Percentiles rank a stretch among this genome's conserved stretches.
These are phyloP conservation scores for Sylvilagus bachmani DNA, from an alignment of 2,113 vertebrate genomes.

Conservation along the genomic window DNA sequence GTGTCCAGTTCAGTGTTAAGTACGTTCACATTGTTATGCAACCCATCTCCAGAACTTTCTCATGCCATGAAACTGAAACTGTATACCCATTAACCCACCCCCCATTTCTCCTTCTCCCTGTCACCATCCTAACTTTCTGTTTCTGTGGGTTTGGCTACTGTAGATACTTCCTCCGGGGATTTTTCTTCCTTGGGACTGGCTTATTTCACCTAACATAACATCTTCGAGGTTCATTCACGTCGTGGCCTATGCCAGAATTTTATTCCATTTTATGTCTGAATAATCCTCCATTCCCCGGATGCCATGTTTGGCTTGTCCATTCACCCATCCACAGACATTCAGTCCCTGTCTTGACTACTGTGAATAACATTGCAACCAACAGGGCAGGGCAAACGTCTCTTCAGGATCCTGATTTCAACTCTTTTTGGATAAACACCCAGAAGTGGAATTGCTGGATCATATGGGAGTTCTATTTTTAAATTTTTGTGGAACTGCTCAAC, in stretches of 20 bases:
- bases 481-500: not conserved
- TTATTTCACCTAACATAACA: not conserved
- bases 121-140: slow-evolving; percentile 35
- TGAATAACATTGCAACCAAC: not conserved
- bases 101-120: not conserved
- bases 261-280: not conserved
- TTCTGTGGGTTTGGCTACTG: not conserved
- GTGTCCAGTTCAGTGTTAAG: not conserved
- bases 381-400: not conserved
- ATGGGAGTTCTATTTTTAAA: not conserved
- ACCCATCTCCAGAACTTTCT: not conserved
- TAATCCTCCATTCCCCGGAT: too few relatives aligned
- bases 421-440: not conserved
- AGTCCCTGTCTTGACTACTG: not conserved
- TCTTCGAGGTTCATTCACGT: not conserved
- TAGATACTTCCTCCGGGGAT: not conserved
- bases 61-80: slow-evolving; percentile 44
- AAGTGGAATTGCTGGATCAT: slow-evolving; percentile 18
- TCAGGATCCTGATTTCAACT: not conserved
- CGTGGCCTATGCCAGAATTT: not conserved
- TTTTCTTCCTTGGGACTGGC: not conserved
- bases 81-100: not conserved
- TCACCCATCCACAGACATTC: not conserved
- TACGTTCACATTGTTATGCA: not conserved
- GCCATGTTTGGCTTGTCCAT: not conserved